Evolutionary conservation across 2,113 vertebrate genomes (phyloP).

Genomic region (Bambusicola thoracicus): DNA sequence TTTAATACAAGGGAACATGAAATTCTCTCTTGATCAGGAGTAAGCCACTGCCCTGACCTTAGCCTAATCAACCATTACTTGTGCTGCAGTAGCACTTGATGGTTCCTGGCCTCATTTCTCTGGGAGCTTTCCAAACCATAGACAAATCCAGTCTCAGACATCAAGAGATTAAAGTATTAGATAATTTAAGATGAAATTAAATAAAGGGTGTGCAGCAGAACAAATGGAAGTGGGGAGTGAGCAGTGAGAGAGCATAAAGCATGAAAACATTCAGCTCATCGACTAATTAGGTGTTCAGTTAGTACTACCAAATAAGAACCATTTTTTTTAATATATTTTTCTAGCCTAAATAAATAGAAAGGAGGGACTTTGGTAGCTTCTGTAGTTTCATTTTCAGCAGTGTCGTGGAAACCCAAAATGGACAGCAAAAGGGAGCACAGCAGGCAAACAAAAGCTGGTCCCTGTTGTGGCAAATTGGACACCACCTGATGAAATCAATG

Average conservation of each 20-base stretch:
- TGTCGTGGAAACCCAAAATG: neutral
- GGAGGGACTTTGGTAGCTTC: neutral
- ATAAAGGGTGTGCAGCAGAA: neutral
- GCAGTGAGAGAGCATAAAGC: neutral
- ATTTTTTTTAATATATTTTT: neutral
- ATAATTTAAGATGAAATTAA: conserved; percentile 10
- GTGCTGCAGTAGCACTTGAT: conserved; percentile 10
- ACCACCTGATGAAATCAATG: accelerated
- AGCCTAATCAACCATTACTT: conserved; percentile 33
- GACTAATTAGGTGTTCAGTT: neutral
- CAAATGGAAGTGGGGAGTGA: neutral
- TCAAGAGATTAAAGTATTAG: conserved; percentile 38
- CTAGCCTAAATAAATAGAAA: neutral
- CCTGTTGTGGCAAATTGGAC: neutral
- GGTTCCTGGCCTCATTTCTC: neutral
- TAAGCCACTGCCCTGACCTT: neutral
- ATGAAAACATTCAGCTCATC: neutral
- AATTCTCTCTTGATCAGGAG: conserved; percentile 27
- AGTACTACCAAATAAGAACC: neutral
- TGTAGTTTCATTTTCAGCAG: neutral
- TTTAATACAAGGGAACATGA: conserved; percentile 25
- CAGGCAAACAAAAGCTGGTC: neutral
- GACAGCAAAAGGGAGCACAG: neutral
- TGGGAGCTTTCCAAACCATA: conserved; percentile 1
- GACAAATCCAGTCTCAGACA: conserved; percentile 35